Base-by-base conservation (phyloP, 2,797 vertebrate species). In the Eleutherodactylus coqui region DNA sequence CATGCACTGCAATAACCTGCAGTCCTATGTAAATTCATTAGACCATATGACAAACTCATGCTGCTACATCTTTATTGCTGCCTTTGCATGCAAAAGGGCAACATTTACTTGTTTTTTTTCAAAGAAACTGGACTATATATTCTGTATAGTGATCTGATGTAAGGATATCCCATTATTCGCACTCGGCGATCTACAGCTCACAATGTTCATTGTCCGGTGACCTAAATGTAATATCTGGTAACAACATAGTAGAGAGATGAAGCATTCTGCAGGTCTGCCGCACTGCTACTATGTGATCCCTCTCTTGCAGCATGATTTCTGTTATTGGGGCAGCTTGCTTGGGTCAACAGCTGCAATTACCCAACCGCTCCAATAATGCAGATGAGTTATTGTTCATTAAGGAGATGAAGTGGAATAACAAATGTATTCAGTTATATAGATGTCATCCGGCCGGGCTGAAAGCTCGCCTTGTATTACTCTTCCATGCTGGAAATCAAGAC, bases 301-400 rank as follows among this genome's bases (percentile, higher is more conserved):
- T 13, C 47, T 21, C 51, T 53, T 17, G 16, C 45, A 41, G n/a
- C 34, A 64, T 75, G 70, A 79, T 69, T 75, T 82, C 55, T 67
- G 70, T 79, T 87, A 83, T 79, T 38, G 45, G 38, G 62, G 62
- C 62, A 72, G 80, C 49, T 49, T 45, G 80, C 51, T 43, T 83
- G 81, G 75, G 81, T 78, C 81, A 77, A 62, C 62, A 77, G 75
- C 32, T 87, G 75, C 85, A 83, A 83, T 87, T 87, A 87, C 75
- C 55, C 75, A 29, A 77, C 47, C 70, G 45, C 60, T 58, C 70
- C 75, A 83, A 70, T 77, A 86, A 86, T 47, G 73, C 62, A 82
- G 47, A 73, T 87, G 85, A 87, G 80, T 83, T 83, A 83, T 83
- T 87, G 80, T 83, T 83, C 62, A 79, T 83, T 87, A 79, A 83